Evolutionary conservation across 2,888 invertebrate species (phyloP).

Genomic region (Drosophila testacea): DNA sequence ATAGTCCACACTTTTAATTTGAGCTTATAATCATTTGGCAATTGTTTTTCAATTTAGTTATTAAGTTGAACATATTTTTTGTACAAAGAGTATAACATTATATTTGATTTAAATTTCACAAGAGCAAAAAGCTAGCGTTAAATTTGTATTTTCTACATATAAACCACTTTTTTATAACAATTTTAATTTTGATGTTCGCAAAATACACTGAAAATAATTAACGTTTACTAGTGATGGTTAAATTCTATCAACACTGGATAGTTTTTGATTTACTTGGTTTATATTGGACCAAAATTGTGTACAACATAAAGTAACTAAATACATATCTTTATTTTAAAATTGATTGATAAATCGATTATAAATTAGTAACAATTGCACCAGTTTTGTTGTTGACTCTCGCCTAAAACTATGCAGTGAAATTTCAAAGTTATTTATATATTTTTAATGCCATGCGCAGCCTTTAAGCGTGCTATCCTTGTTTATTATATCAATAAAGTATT

Average conservation of each 20-base stretch:
- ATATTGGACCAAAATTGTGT: too few species aligned
- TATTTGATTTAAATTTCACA: neutral
- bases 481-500: conserved; percentile 18
- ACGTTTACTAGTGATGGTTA: too few species aligned
- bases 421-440: neutral
- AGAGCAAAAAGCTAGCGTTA: conserved; percentile 24
- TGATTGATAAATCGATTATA: too few species aligned
- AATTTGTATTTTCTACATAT: conserved; percentile 34
- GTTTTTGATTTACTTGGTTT: too few species aligned
- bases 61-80: conserved; percentile 52
- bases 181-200: neutral
- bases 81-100: conserved; percentile 5
- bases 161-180: neutral
- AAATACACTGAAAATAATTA: neutral
- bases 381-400: neutral
- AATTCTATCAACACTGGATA: too few species aligned
- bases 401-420: conserved; percentile 21
- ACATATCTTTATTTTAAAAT: too few species aligned
- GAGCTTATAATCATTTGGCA: neutral
- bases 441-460: conserved; percentile 6
- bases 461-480: conserved; percentile 14
- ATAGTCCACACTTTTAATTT: conserved; percentile 31
- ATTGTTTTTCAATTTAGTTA: conserved; percentile 48
- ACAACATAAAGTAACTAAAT: too few species aligned
- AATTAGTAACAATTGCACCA: too few species aligned